These are phyloP conservation scores for Carassius carassius DNA, from an alignment of 2,113 vertebrate genomes.

Conservation along the genomic window DNA sequence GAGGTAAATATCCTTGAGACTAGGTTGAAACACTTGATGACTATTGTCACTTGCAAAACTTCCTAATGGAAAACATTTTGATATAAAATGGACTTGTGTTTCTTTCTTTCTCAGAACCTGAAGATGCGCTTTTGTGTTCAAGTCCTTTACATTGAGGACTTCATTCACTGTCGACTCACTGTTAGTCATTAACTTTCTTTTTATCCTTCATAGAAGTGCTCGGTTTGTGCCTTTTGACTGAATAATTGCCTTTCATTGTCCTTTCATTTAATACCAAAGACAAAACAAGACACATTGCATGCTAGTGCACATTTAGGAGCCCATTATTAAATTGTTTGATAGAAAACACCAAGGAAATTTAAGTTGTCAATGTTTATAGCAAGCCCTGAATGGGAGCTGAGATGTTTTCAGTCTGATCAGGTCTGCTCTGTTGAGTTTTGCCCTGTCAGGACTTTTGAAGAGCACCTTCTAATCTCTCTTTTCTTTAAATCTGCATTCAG, in stretches of 20 bases:
- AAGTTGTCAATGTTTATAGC: not conserved
- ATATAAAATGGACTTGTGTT: not conserved
- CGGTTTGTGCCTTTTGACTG: slow-evolving; percentile 8
- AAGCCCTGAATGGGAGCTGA: not conserved
- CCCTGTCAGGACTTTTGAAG: slow-evolving; percentile 59
- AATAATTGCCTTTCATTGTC: not conserved
- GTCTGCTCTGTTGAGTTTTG: slow-evolving; percentile 52
- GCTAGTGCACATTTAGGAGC: slow-evolving; percentile 18
- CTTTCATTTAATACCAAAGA: not conserved
- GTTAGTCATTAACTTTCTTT: slow-evolving; percentile 27
- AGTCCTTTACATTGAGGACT: not conserved
- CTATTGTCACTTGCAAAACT: not conserved
- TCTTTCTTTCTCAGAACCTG: not conserved
- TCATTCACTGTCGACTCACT: not conserved
- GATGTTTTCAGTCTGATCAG: not conserved
- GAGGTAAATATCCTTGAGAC: not conserved
- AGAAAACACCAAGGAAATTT: slow-evolving; percentile 4
- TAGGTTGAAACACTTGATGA: not conserved
- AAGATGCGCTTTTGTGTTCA: not conserved
- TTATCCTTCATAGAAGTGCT: not conserved
- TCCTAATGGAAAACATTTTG: not conserved
- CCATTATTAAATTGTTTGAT: slow-evolving; percentile 17
- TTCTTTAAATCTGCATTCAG: slow-evolving; percentile 50
- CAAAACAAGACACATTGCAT: not conserved
- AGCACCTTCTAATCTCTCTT: slow-evolving; percentile 60